Conservation (phyloP, 2,113 vertebrate genomes). For the Erythrolamprus reginae region DNA sequence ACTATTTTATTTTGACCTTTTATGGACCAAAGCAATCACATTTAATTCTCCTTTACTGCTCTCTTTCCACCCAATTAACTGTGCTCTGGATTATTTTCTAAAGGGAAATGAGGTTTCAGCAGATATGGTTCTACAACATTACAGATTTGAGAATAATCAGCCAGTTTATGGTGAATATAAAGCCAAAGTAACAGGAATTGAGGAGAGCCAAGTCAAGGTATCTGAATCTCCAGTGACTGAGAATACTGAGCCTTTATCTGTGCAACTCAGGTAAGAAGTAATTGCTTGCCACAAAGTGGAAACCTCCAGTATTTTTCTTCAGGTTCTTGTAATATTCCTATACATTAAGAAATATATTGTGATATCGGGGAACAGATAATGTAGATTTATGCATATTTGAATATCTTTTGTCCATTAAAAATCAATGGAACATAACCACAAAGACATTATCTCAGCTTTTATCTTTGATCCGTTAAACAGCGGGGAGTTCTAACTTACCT, state of each 20-base stretch:
- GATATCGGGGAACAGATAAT: not conserved
- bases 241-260: constrained; percentile 61
- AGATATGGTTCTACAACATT: constrained; percentile 66
- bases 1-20: not conserved
- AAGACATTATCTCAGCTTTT: not conserved
- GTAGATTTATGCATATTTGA: not conserved
- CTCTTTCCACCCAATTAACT: not conserved
- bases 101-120: constrained; percentile 71
- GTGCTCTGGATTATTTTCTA: not conserved
- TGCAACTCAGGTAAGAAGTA: constrained; percentile 10
- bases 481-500: too few species aligned
- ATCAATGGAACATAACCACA: not conserved
- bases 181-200: not conserved
- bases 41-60: not conserved
- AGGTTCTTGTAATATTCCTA: not conserved
- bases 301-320: not conserved
- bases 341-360: not conserved
- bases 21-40: not conserved
- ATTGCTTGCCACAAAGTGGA: not conserved
- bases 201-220: not conserved
- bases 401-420: not conserved
- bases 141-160: constrained; percentile 24
- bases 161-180: constrained; percentile 41
- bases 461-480: not conserved
- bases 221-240: constrained; percentile 45